These are phyloP conservation scores for Formica aserva DNA, from an alignment of 2,888 invertebrate species.

Conservation along the genomic window DNA sequence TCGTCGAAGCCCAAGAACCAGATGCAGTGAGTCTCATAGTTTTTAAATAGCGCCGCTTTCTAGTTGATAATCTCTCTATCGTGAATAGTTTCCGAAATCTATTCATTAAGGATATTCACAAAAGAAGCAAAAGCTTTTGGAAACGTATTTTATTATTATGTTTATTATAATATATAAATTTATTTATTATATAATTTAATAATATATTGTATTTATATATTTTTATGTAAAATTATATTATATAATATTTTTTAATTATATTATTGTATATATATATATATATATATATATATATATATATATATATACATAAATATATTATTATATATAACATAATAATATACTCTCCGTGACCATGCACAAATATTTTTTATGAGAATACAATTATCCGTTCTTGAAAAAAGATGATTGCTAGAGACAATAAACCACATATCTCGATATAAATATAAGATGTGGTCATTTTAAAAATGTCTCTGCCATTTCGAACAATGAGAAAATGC, in stretches of 20 bases:
- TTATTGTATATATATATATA: background rate
- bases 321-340: background rate
- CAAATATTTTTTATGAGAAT: background rate
- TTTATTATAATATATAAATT: background rate
- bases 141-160: background rate
- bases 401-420: background rate
- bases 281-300: background rate
- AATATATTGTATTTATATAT: background rate
- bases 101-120: constrained; percentile 40
- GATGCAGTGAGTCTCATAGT: constrained; percentile 63
- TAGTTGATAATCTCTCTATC: constrained; percentile 39
- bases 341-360: background rate
- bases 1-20: constrained; percentile 53
- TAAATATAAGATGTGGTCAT: too few species aligned
- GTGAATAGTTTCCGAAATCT: constrained; percentile 28
- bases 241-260: background rate
- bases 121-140: background rate
- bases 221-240: background rate
- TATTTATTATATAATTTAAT: background rate
- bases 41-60: constrained; percentile 68
- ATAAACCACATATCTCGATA: background rate
- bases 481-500: background rate
- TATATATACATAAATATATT: too few species aligned
- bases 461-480: background rate
- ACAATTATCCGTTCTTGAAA: background rate